phyloP scores from a whole-genome alignment of 2,888 invertebrate genomes.

The Tenodera sinensis region DNA sequence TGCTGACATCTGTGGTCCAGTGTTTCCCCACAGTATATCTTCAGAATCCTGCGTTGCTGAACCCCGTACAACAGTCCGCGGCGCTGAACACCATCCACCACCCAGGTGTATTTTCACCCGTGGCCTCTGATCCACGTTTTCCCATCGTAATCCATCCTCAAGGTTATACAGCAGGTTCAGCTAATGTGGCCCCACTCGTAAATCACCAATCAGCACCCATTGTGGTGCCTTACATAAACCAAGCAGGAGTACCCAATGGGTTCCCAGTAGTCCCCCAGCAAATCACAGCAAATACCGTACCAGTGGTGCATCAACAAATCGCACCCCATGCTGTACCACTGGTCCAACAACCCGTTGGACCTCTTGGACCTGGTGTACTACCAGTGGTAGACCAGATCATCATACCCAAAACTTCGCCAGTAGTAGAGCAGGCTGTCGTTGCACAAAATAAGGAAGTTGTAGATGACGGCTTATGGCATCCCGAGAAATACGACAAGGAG shows the following conservation, averaged over 20 bases:
- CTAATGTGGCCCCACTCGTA: neutral
- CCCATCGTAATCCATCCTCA: neutral
- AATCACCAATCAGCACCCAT: neutral
- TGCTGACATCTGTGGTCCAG: neutral
- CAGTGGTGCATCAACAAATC: neutral
- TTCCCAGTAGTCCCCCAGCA: neutral
- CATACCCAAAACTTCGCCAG: neutral
- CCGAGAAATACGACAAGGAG: neutral
- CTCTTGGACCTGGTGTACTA: no score
- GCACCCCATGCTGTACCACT: neutral
- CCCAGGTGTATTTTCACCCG: neutral
- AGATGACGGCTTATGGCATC: neutral
- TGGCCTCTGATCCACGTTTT: neutral
- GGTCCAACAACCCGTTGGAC: neutral
- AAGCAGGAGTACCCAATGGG: neutral
- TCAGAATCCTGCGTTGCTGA: neutral
- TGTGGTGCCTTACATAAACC: neutral
- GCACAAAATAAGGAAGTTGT: no score
- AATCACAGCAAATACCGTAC: neutral
- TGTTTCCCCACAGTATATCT: neutral
- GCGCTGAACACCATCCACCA: neutral
- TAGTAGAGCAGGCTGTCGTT: neutral
- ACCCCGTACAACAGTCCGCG: neutral
- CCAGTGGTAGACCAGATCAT: neutral
- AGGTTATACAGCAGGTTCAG: neutral